Evolutionary conservation across 2,113 vertebrate genomes (phyloP).

Genomic region (Naja naja): DNA sequence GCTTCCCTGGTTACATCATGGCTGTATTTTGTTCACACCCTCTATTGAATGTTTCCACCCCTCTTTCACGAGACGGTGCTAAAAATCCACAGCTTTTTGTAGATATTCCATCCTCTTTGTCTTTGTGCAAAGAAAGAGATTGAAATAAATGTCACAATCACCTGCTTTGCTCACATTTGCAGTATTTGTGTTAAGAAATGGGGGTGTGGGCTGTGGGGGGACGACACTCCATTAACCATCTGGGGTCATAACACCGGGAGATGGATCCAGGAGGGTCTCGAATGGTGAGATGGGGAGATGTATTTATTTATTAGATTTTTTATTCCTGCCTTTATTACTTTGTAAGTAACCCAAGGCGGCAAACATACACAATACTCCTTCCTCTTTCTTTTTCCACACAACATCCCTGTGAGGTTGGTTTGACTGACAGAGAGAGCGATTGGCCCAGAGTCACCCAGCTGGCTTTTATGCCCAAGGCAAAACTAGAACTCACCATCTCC

Average conservation of each 20-base stretch:
- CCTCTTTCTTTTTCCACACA: no score
- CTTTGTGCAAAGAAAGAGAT: slow-evolving; percentile 43
- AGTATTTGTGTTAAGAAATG: neutral
- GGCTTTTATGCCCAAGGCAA: no score
- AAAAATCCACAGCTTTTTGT: slow-evolving; percentile 32
- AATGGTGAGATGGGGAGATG: no score
- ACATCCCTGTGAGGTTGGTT: no score
- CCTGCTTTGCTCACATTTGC: slow-evolving; percentile 45
- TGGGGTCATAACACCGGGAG: slow-evolving; percentile 53
- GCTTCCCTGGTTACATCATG: slow-evolving; percentile 39
- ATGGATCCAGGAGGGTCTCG: slow-evolving; percentile 50
- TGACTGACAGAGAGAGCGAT: no score
- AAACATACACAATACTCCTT: no score
- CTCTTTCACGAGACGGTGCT: slow-evolving; percentile 50
- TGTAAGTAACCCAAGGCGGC: no score
- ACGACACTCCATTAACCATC: neutral
- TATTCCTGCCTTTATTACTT: neutral
- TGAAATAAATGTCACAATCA: slow-evolving; percentile 19
- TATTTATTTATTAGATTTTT: neutral
- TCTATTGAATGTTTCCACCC: neutral
- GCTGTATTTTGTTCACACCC: slow-evolving; percentile 31
- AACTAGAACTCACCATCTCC: no score
- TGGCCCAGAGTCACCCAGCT: no score
- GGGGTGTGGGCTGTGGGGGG: neutral
- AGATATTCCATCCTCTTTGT: slow-evolving; percentile 30